Conservation (phyloP, 2,113 vertebrate species). For the Perca schrenkii region DNA sequence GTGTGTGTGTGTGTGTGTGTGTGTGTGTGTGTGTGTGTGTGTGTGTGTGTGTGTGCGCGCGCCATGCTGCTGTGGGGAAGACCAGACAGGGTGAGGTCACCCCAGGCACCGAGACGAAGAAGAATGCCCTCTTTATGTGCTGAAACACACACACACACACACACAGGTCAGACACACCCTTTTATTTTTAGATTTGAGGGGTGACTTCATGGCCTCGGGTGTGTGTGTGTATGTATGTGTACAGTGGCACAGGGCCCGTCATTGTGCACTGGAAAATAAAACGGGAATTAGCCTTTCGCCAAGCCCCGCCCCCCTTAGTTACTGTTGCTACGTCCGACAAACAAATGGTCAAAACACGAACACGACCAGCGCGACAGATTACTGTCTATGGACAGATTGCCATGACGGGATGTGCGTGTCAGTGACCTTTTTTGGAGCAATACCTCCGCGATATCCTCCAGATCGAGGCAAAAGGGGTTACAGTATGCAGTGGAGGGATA, state of each 20-base stretch:
- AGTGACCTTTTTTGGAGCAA: no score
- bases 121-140: conserved; percentile 75
- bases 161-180: conserved; percentile 65
- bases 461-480: no score
- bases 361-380: no score
- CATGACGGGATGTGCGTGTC: no score
- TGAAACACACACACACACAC: conserved; percentile 20
- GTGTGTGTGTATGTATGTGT: conserved; percentile 8
- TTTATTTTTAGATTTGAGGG: conserved; percentile 64
- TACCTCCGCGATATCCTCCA: no score
- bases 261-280: conserved; percentile 22
- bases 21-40: conserved; percentile 47
- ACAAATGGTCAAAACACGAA: no score
- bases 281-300: no score
- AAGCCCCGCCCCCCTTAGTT: no score
- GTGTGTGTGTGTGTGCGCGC: conserved; percentile 20
- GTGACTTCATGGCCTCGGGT: conserved; percentile 43
- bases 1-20: conserved; percentile 35
- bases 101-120: conserved; percentile 50
- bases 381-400: no score
- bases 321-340: no score
- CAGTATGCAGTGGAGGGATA: no score
- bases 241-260: conserved; percentile 10
- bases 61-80: conserved; percentile 48
- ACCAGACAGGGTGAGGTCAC: conserved; percentile 81